These are phyloP conservation scores for Lasiommata megera DNA, from an alignment of 2,888 invertebrate species.

Conservation along the genomic window DNA sequence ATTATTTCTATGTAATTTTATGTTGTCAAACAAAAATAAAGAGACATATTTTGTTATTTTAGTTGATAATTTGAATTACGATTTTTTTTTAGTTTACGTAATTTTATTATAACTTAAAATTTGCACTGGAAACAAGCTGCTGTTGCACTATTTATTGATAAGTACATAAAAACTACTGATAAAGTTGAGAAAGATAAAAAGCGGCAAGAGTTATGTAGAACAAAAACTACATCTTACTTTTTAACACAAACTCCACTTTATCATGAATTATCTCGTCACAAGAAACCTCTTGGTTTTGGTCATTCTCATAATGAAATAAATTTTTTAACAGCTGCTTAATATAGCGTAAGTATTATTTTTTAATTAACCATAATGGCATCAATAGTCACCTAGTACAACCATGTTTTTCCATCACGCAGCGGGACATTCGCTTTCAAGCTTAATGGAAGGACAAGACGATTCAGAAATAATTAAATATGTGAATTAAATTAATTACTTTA, in stretches of 20 bases:
- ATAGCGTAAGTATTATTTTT: slow-evolving; percentile 6
- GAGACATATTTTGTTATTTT: no score
- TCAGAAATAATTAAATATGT: not conserved
- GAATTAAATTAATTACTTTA: no score
- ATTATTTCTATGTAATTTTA: no score
- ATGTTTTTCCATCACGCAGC: not conserved
- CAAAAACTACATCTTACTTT: not conserved
- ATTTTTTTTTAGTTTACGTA: no score
- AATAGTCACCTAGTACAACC: not conserved
- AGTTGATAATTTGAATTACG: no score
- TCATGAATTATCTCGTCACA: slow-evolving; percentile 7
- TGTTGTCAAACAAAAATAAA: no score
- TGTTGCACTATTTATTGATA: no score
- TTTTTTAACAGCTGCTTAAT: slow-evolving; percentile 12
- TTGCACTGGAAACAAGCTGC: no score
- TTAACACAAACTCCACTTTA: not conserved
- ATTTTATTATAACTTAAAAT: no score
- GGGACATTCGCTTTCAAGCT: not conserved
- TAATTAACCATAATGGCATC: slow-evolving; percentile 23
- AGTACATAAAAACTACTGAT: not conserved
- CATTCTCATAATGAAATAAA: not conserved
- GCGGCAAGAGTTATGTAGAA: not conserved
- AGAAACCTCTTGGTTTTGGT: not conserved
- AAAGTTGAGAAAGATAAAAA: not conserved
- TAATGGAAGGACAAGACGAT: not conserved